Evolutionary conservation across 2,113 vertebrate species (phyloP).

Genomic region (Marcusenius ussheri): DNA sequence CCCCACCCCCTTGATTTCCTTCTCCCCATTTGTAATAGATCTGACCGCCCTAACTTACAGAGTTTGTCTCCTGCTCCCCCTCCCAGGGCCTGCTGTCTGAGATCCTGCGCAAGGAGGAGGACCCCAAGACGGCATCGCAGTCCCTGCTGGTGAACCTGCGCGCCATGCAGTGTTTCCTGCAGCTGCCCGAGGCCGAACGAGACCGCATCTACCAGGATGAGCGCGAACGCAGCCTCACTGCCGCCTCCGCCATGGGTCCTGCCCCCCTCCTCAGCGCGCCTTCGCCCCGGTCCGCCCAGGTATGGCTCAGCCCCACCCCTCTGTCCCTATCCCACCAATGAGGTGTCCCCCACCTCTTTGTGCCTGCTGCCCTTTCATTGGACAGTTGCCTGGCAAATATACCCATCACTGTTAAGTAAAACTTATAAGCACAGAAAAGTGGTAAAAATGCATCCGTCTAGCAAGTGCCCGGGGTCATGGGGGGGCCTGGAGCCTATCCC

Average conservation of each 20-base stretch:
- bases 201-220: slow-evolving; percentile 98
- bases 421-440: not conserved
- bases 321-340: not conserved
- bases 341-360: not conserved
- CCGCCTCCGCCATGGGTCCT: slow-evolving; percentile 87
- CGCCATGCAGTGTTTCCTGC: slow-evolving; percentile 99
- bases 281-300: slow-evolving; percentile 83
- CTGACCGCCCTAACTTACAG: not conserved
- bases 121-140: slow-evolving; percentile 95
- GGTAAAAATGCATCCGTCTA: not conserved
- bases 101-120: slow-evolving; percentile 96
- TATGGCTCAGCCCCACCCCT: slow-evolving; percentile 41
- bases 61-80: not conserved
- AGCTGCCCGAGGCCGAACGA: slow-evolving; percentile 89
- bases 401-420: not conserved
- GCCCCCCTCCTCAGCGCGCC: slow-evolving; percentile 92
- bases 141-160: slow-evolving; percentile 96
- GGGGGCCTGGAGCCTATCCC: not conserved
- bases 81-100: slow-evolving; percentile 90
- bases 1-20: not conserved
- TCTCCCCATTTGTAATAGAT: not conserved
- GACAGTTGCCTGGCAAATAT: not conserved
- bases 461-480: not conserved
- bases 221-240: slow-evolving; percentile 89
- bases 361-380: not conserved